Base-by-base conservation (phyloP, 2,797 vertebrate species). In the Glyptemys insculpta region DNA sequence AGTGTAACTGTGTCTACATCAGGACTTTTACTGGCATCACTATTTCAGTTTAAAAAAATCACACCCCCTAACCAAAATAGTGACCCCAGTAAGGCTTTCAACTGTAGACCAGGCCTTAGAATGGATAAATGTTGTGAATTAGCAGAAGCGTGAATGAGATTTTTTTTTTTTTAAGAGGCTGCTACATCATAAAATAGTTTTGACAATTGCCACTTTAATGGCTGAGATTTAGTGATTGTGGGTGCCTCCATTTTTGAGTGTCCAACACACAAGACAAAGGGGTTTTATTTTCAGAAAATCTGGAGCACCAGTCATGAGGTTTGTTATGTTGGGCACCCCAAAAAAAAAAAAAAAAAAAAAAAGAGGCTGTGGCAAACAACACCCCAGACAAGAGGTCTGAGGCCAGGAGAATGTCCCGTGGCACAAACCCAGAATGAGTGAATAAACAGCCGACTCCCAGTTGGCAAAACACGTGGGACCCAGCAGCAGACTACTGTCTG, bases 21-120 rank as follows among this genome's bases (percentile, higher is more conserved):
- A 84, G 9, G 7, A 7, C 49, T 93, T 90, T 89, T 86, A 15
- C 78, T 56, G 85, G 34, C 81, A 14, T 19, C 85, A 15, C 47
- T 47, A n/a, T 82, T 52, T 31, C 29, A 29, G 80, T 90, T 84
- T 27, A 10, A 85, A 86, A 87, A 65, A 5, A 86, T 25, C n/a
- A 78, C 59, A 2, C 31, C 89, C 89, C 57, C 78, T 62, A 83
- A 9, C 31, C 34, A 34, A 65, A 65, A 65, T n/a, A 65, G 62
- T 5, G 6, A 57, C 91, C 82, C 62, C 88, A 56, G 50, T 89
- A 83, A 83, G 2, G 4, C 34, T 92, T 94, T 78, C 7, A 91
- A 86, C 65, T 44, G 29, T 88, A 87, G 94, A 86, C 34, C 50
- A 84, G 74, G 90, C 86, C 72, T 84, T 74, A 74, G 94, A 88